Evolutionary conservation across 2,888 invertebrate genomes (phyloP), one percentile per base, ranked within the genome.

Genomic region (Drosophila meridiana): DNA sequence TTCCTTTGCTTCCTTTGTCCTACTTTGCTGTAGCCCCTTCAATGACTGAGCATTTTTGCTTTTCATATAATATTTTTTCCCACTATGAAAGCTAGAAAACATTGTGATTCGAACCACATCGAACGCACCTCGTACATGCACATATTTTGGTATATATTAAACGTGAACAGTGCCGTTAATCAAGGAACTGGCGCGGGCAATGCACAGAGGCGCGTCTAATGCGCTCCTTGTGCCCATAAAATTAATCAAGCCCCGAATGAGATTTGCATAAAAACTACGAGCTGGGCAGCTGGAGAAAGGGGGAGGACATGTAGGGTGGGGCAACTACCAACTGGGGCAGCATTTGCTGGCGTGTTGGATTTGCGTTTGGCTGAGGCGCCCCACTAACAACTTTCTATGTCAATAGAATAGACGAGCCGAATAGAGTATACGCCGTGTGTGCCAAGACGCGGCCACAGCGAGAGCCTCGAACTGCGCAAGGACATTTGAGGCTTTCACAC

Each of bases 401-500:
- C 90, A 90, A 90, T 91, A 82, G 91, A 89, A 82, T 61, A 32
- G 68, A 20, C 50, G 26, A 47, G 26, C 4, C 14, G 4, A 55
- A 38, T 32, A 38, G 42, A 56, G 56, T 56, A 42, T 56, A 56
- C 42, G 56, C 56, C 30, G 40, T 42, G 56, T 56, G 56, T 42
- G 47, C 14, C 58, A 40, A 50, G 55, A 38, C 63, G 40, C 32
- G 48, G 43, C 69, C 64, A 14, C 4, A 40, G 81, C 73, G 62
- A 42, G 80, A 68, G 63, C 75, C 84, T 75, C 83, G 90, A 90
- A 91, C 92, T 92, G 92, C 92, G 92, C 92, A 92, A 92, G 92
- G 92, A 92, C 92, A 89, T 87, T 91, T 30, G 30, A 48, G 48
- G 59, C 30, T 78, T 61, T 4, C 11, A 34, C n/a, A 50, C 32